Conservation (phyloP, 2,797 vertebrate species). For the Manis pentadactyla region DNA sequence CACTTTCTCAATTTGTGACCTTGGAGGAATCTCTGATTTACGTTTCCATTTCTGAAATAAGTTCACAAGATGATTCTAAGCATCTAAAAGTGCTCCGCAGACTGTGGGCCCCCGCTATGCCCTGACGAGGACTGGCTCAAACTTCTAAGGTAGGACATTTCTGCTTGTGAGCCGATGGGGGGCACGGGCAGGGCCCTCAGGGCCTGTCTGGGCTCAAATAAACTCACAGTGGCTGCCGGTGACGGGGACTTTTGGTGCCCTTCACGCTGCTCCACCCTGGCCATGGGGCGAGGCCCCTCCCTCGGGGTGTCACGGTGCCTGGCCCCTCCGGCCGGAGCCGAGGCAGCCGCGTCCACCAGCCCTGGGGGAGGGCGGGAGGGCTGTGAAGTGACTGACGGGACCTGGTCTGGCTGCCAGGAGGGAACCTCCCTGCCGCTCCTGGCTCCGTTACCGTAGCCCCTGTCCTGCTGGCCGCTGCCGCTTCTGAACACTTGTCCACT, state of each 20-base stretch:
- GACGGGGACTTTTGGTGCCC: not conserved
- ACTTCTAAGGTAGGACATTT: not conserved
- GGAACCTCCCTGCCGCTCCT: constrained; percentile 39
- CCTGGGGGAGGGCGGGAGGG: not conserved
- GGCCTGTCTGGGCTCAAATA: not conserved
- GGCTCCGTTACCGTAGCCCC: constrained; percentile 68
- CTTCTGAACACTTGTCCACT: constrained; percentile 65
- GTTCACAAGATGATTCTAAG: not conserved
- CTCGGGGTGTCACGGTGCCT: not conserved
- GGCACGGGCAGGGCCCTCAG: not conserved
- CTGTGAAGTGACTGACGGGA: constrained; percentile 7
- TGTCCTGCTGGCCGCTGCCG: constrained; percentile 56
- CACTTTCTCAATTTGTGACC: not conserved
- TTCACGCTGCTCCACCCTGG: not conserved
- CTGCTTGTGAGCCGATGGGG: not conserved
- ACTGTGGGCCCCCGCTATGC: not conserved
- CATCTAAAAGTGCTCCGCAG: not conserved
- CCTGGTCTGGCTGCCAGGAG: constrained; percentile 43
- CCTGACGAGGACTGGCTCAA: not conserved
- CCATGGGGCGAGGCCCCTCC: not conserved
- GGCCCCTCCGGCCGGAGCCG: not conserved
- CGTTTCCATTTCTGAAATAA: constrained; percentile 49
- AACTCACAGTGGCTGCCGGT: not conserved
- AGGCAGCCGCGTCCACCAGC: not conserved
- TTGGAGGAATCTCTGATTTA: constrained; percentile 36